Percentiles rank a stretch among this genome's conserved stretches.
Conservation (phyloP, 2,797 vertebrate species). For the Pseudochirops cupreus region DNA sequence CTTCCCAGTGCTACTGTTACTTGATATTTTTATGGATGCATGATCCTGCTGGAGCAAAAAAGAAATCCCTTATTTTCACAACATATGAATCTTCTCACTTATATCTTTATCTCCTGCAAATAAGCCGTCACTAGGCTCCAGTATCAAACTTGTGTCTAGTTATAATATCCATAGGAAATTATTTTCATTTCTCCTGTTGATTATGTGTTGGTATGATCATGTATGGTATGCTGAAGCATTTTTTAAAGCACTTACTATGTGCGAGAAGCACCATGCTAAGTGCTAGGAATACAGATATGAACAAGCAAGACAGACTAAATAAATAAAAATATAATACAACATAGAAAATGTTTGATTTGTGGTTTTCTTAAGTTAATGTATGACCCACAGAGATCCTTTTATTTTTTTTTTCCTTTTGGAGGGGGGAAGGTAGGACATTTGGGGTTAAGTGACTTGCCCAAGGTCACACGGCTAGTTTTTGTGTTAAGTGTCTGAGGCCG, state of each 20-base stretch:
- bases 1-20: background rate
- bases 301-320: slow-evolving; percentile 1
- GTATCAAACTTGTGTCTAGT: background rate
- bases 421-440: too few species aligned
- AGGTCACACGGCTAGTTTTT: too few species aligned
- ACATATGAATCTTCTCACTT: background rate
- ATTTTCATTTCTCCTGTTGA: slow-evolving; percentile 29
- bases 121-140: background rate
- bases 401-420: too few species aligned
- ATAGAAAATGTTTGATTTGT: background rate
- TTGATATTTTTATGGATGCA: background rate
- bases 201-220: slow-evolving; percentile 1
- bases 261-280: slow-evolving; percentile 39
- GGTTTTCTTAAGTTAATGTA: background rate
- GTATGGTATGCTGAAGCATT: slow-evolving; percentile 54
- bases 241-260: slow-evolving; percentile 47
- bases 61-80: slow-evolving; percentile 36
- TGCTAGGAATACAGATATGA: slow-evolving; percentile 30
- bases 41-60: background rate
- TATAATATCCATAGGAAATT: slow-evolving; percentile 43
- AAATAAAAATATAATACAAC: background rate
- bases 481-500: too few species aligned
- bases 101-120: background rate
- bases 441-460: too few species aligned
- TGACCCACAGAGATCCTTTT: background rate